phyloP scores from a whole-genome alignment of 1,140 invertebrate species.

The Hesperophylax magnus region DNA sequence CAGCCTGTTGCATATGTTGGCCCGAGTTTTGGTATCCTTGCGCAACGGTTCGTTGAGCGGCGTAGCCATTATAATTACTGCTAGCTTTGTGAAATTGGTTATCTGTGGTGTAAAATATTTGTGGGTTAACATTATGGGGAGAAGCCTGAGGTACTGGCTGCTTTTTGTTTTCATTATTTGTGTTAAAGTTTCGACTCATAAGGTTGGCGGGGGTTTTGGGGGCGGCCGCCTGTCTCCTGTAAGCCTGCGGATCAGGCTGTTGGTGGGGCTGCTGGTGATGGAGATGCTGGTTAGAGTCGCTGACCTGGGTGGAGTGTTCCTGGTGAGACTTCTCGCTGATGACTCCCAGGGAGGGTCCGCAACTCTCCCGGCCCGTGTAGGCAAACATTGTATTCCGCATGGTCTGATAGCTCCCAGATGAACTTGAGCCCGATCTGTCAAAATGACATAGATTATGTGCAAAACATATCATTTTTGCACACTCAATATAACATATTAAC shows the following conservation, averaged over 20 bases:
- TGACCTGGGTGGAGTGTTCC: constrained; percentile 57
- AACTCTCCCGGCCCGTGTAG: constrained; percentile 60
- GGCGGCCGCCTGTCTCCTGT: constrained; percentile 60
- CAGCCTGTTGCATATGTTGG: constrained; percentile 22
- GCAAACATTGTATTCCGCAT: constrained; percentile 68
- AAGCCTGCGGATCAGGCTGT: constrained; percentile 62
- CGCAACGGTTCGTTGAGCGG: constrained; percentile 63
- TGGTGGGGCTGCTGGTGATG: constrained; percentile 63
- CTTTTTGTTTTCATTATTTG: constrained; percentile 61
- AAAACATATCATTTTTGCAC: constrained; percentile 29
- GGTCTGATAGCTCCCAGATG: constrained; percentile 65
- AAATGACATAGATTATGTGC: constrained; percentile 58
- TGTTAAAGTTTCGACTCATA: not conserved
- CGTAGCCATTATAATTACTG: constrained; percentile 63
- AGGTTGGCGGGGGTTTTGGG: constrained; percentile 56
- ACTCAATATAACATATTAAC: constrained; percentile 7
- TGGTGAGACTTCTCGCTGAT: constrained; percentile 53
- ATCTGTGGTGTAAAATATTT: constrained; percentile 63
- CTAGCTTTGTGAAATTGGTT: constrained; percentile 68
- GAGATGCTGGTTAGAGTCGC: constrained; percentile 64
- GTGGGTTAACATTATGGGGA: constrained; percentile 59
- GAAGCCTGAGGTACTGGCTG: constrained; percentile 60
- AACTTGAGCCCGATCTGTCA: constrained; percentile 70
- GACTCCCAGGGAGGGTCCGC: constrained; percentile 55
- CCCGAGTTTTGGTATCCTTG: constrained; percentile 42